These are phyloP conservation scores for Anas flavirostris DNA, from an alignment of 2,797 vertebrate genomes.

Conservation along the genomic window DNA sequence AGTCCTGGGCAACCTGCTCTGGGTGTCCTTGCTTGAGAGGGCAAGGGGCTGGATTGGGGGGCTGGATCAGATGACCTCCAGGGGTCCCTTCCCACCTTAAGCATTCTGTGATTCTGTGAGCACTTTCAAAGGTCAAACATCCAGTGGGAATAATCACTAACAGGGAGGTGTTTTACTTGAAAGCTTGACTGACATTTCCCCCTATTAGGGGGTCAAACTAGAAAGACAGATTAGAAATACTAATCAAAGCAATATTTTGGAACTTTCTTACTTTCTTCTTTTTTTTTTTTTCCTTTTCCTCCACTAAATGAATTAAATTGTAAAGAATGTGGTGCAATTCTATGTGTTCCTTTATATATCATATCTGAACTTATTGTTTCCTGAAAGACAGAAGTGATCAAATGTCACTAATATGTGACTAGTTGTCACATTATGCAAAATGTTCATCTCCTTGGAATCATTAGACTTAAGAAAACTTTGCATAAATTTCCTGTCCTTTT, in stretches of 20 bases:
- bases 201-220: background rate
- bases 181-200: background rate
- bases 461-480: background rate
- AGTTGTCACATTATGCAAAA: background rate
- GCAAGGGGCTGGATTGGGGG: no score
- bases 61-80: no score
- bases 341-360: background rate
- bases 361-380: background rate
- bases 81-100: no score
- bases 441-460: background rate
- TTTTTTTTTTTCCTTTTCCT: background rate
- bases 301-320: background rate
- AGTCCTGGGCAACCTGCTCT: no score
- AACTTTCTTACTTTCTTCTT: background rate
- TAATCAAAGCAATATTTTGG: background rate
- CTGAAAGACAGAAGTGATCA: background rate
- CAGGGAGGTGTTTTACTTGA: background rate
- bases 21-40: no score
- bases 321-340: background rate
- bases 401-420: background rate
- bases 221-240: background rate
- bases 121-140: background rate
- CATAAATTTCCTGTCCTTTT: background rate
- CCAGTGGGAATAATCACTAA: background rate
- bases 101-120: no score